Evolutionary conservation across 2,113 vertebrate species (phyloP).

Genomic region (Panthera leo): DNA sequence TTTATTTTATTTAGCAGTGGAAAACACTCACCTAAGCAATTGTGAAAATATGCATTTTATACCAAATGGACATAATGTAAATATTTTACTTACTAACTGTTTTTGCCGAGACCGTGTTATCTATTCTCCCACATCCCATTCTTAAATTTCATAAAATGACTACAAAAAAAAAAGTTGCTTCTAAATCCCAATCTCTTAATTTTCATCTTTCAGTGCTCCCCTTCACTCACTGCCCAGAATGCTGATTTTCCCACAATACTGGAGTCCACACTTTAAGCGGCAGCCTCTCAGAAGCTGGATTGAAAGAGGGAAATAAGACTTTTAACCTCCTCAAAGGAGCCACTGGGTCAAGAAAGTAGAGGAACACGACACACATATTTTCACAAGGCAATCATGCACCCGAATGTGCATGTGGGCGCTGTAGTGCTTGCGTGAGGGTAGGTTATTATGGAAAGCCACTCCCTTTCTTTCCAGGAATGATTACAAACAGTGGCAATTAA

Average conservation of each 20-base stretch:
- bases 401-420: not conserved
- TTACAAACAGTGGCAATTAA: not conserved
- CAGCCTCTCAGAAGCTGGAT: not conserved
- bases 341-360: not conserved
- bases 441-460: not conserved
- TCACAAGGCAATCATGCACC: no score
- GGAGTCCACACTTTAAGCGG: not conserved
- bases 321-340: not conserved
- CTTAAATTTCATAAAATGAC: slow-evolving; percentile 34
- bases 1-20: not conserved
- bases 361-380: not conserved
- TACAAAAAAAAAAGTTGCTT: not conserved
- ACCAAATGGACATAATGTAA: not conserved
- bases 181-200: not conserved
- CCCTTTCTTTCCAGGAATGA: not conserved
- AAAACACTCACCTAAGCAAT: not conserved
- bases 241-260: not conserved
- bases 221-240: not conserved
- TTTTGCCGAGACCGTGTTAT: not conserved
- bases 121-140: not conserved
- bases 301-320: not conserved
- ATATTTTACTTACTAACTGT: not conserved
- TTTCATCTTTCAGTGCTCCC: not conserved
- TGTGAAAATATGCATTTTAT: not conserved
- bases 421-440: fast-evolving